Base-by-base conservation (phyloP, 1,140 invertebrate genomes). In the Papilio polytes region DNA sequence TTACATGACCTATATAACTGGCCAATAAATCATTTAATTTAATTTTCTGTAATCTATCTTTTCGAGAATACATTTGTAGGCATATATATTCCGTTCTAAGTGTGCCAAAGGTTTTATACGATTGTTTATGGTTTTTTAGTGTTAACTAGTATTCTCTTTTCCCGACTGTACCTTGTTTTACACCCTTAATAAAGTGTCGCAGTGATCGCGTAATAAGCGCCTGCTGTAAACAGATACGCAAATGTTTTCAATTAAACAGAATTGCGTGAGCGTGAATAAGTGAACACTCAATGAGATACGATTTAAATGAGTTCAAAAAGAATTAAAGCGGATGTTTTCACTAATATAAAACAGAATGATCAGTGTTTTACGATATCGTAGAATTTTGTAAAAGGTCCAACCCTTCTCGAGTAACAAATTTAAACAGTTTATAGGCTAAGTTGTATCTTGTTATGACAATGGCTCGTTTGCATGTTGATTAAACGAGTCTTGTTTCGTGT, bases 401-500 rank as follows among this genome's bases (percentile, higher is more conserved):
- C 73, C 73, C 46, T 51, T 74, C 46, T 74, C 46, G 12, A 36
- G 41, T 63, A 78, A 46, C 56, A 63, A 31, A 78, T 78, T 66
- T 63, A 63, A 78, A 66, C 56, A 56, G 18, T 78, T 78, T 31
- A 44, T 44, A 78, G 53, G 53, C 56, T 78, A 63, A 15, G 18
- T 63, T 31, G 36, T 44, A 31, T 41, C 44, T 59, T 59, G 53
- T 78, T 78, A 74, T 51, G 41, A 74, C 20, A 26, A 74, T 74
- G 20, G 46, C 18, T 74, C 44, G 20, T 74, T 74, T 74, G 7
- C 31, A 74, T 74, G 46, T 74, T 74, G 73, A 74, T 74, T 46
- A 74, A 74, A 74, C 73, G 73, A 74, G 41, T 13, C 46, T 74
- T 74, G 73, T 44, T 73, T 13, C 46, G 51, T 74, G 73, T 44